phyloP scores from a whole-genome alignment of 2,888 invertebrate species.

The Margaritifera margaritifera region DNA sequence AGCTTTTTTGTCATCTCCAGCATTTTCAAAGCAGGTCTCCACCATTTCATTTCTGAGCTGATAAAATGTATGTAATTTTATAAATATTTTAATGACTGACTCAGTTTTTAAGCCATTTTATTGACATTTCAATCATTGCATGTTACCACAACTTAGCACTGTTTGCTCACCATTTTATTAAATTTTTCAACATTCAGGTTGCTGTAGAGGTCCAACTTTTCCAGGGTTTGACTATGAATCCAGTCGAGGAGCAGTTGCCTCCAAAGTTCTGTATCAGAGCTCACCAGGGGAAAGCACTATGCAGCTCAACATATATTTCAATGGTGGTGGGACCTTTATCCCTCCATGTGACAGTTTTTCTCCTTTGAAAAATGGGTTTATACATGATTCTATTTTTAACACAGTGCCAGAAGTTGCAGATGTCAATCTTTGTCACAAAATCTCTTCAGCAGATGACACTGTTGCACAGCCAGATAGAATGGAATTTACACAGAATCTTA shows the following conservation, averaged over 20 bases:
- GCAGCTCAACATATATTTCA: conserved; percentile 37
- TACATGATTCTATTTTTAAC: no score
- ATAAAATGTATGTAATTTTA: no score
- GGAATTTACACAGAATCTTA: not conserved
- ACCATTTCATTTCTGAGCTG: no score
- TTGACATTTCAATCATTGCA: no score
- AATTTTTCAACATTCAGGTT: conserved; percentile 42
- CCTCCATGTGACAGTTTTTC: conserved; percentile 10
- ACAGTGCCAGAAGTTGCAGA: no score
- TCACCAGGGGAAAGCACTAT: not conserved
- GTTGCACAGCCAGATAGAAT: conserved; percentile 2
- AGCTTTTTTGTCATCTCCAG: no score
- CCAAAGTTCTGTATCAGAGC: conserved; percentile 13
- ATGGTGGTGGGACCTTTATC: conserved; percentile 54
- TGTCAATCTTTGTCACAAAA: no score
- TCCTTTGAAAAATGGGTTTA: not conserved
- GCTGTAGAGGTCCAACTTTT: conserved; percentile 58
- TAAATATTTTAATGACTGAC: no score
- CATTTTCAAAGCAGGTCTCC: no score
- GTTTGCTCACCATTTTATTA: not conserved
- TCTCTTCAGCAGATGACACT: no score
- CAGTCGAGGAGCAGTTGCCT: conserved; percentile 48
- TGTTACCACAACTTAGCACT: not conserved
- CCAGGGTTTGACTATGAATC: conserved; percentile 60
- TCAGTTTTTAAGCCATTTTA: no score